Evolutionary conservation across 2,888 invertebrate genomes (phyloP), one percentile per base, ranked within the genome.

Genomic region (Boloria selene): DNA sequence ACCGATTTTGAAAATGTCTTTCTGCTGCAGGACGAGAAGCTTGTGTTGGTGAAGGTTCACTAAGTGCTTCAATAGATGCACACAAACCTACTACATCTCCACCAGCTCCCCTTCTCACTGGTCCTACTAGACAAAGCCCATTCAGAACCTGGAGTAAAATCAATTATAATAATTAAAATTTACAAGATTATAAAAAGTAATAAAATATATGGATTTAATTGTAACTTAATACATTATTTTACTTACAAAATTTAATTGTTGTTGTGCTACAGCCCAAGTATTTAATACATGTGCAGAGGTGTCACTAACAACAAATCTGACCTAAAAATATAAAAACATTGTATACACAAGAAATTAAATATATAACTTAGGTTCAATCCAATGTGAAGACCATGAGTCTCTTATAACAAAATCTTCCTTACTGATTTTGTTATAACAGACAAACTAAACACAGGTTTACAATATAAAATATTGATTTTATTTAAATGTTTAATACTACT

Each of bases 291-390:
- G 96, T 0, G 97, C 97, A 16, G 95, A 94, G n/a, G 95, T 94
- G 84, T 98, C 98, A 79, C 97, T 97, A 0, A 97, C 96, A 62
- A 98, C 95, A 85, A 98, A 97, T 67, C 97, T 93, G 17, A 98
- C 94, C 96, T 96, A 79, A 68, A 93, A 93, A 58, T 14, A 22
- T 45, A 61, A 18, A 16, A 22, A 18, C 59, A 14, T n/a, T 16
- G 22, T 52, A 13, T 31, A 22, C 10, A 38, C 7, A 26, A 47
- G n/a, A 31, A 16, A 55, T 4, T 5, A 26, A 47, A 5, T 65
- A 10, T 10, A 38, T 38, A 38, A 10, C 2, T 38, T 38, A 38
- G 6, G 10, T 38, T 38, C 31, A 38, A 38, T 1, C 31, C 2
- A 38, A 38, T 38, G 31, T 10, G 7, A 7, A 38, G 10, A 31